phyloP scores from a whole-genome alignment of 2,888 invertebrate genomes.

The Herminia tarsipennalis region DNA sequence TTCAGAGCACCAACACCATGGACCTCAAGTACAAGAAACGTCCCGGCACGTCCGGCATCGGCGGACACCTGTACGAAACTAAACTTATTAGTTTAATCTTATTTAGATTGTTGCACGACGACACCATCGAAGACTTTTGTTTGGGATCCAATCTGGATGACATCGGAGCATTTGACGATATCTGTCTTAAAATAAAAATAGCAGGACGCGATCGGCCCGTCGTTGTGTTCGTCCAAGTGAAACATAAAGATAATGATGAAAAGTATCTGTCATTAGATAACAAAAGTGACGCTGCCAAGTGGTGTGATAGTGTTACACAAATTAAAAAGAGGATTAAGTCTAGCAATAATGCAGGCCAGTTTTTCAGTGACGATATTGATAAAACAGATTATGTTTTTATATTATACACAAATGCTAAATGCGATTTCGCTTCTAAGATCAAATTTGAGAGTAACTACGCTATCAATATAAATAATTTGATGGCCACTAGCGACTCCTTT shows the following conservation, averaged over 20 bases:
- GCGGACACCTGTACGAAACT: constrained; percentile 39
- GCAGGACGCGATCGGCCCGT: constrained; percentile 14
- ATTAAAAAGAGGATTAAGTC: constrained; percentile 18
- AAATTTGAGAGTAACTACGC: neutral
- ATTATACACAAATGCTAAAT: constrained; percentile 31
- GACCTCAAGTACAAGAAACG: constrained; percentile 18
- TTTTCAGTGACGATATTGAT: constrained; percentile 18
- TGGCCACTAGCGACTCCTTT: constrained; percentile 20
- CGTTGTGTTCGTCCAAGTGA: constrained; percentile 33
- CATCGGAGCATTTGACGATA: constrained; percentile 36
- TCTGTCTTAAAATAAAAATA: constrained; percentile 27
- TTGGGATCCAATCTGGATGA: constrained; percentile 34
- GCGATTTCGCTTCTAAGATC: constrained; percentile 10
- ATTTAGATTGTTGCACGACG: constrained; percentile 21
- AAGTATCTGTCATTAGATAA: constrained; percentile 9
- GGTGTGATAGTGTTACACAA: constrained; percentile 11
- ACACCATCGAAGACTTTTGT: constrained; percentile 23
- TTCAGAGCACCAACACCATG: too few species aligned
- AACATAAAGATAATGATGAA: constrained; percentile 25
- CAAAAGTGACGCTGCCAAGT: constrained; percentile 16
- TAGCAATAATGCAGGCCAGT: constrained; percentile 1
- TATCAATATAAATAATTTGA: constrained; percentile 7
- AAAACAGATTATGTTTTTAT: constrained; percentile 26
- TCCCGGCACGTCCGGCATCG: constrained; percentile 27
- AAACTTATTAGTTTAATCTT: constrained; percentile 33